A percentile compares a stretch with the other conserved stretches of the same genome.
Evolutionary conservation across 2,797 vertebrate genomes (phyloP).

Genomic region (Leontopithecus rosalia): DNA sequence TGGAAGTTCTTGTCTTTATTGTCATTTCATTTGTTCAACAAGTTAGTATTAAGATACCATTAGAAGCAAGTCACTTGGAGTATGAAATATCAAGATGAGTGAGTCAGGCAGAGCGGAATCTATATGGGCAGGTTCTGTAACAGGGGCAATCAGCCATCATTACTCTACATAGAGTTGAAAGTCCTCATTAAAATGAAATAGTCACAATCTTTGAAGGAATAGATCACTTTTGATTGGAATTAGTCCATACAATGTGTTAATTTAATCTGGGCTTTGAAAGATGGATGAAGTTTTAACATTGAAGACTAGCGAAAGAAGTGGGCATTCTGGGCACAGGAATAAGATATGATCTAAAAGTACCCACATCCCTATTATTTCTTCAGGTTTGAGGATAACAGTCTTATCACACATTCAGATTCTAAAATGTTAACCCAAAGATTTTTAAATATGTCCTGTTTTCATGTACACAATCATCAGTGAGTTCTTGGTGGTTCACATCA

Average conservation of each 20-base stretch:
- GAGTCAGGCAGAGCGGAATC: not conserved
- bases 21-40: not conserved
- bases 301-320: not conserved
- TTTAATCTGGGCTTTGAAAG: not conserved
- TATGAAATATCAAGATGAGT: not conserved
- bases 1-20: not conserved
- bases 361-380: not conserved
- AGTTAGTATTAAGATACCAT: not conserved
- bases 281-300: not conserved
- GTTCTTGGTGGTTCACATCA: not conserved
- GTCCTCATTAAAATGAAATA: not conserved
- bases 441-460: not conserved
- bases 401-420: not conserved
- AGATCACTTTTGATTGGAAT: not conserved
- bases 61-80: slow-evolving; percentile 10
- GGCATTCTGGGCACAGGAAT: not conserved
- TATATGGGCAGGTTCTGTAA: not conserved
- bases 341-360: not conserved
- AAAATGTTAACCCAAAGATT: not conserved
- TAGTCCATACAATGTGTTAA: not conserved
- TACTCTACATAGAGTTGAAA: not conserved
- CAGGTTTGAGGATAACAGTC: not conserved
- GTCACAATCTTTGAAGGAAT: not conserved
- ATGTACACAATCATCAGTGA: not conserved
- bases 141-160: not conserved